phyloP scores from a whole-genome alignment of 2,888 invertebrate species.

The Agonopterix subpropinquella region DNA sequence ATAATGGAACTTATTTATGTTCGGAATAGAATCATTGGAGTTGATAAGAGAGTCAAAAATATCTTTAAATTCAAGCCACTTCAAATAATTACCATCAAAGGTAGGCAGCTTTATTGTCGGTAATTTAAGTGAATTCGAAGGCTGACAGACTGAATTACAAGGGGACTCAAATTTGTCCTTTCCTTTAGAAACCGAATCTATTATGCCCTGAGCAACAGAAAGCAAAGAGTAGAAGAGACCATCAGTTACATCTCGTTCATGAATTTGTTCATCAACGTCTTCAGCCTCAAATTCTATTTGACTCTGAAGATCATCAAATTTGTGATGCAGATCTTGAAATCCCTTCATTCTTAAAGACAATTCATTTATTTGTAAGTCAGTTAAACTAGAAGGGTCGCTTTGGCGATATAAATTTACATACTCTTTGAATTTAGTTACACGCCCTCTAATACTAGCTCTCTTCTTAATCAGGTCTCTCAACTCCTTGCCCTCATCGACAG shows the following conservation, averaged over 20 bases:
- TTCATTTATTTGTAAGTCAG: background rate
- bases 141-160: no score
- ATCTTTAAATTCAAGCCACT: slow-evolving; percentile 16
- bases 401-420: background rate
- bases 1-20: slow-evolving; percentile 20
- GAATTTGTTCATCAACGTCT: background rate
- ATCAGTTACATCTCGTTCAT: background rate
- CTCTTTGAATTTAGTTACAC: background rate
- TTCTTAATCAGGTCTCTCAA: background rate
- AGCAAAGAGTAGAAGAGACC: background rate
- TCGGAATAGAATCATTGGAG: slow-evolving; percentile 12
- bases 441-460: background rate
- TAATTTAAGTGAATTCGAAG: background rate
- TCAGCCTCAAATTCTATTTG: background rate
- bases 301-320: background rate
- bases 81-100: slow-evolving; percentile 14
- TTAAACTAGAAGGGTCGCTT: background rate
- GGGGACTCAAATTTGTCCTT: background rate
- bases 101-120: slow-evolving; percentile 10
- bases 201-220: background rate
- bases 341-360: background rate
- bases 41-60: slow-evolving; percentile 15
- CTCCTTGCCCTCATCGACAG: no score
- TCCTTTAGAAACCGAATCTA: background rate
- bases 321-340: background rate